phyloP scores from a whole-genome alignment of 2,797 vertebrate species.

The Gephyroberyx darwinii region DNA sequence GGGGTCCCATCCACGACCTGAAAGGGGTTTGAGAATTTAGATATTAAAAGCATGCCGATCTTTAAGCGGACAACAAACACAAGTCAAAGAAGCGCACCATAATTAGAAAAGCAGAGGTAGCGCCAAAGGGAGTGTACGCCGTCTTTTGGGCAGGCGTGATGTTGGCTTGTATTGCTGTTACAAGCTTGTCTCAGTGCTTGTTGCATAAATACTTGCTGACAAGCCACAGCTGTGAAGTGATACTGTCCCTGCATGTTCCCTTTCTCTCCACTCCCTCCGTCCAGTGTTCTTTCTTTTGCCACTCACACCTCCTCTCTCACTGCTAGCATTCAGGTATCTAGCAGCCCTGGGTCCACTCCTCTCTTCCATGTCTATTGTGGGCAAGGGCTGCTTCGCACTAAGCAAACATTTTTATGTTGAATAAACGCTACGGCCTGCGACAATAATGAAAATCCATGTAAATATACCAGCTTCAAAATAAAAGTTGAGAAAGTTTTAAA shows the following conservation, averaged over 20 bases:
- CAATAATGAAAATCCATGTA: not conserved
- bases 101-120: slow-evolving; percentile 2
- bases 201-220: slow-evolving; percentile 64
- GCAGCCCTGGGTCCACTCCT: not conserved
- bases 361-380: not conserved
- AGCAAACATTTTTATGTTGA: not conserved
- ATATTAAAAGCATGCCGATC: not conserved
- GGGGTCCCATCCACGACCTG: slow-evolving; percentile 97
- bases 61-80: not conserved
- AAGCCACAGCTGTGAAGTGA: slow-evolving; percentile 61
- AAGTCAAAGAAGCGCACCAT: not conserved
- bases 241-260: slow-evolving; percentile 35
- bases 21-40: not conserved
- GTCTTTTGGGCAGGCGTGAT: slow-evolving; percentile 15
- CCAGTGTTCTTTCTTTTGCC: slow-evolving; percentile 15
- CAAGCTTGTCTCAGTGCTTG: slow-evolving; percentile 50
- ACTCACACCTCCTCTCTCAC: slow-evolving; percentile 31
- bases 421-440: not conserved
- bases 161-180: slow-evolving; percentile 23
- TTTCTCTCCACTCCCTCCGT: slow-evolving; percentile 29
- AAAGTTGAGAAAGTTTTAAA: slow-evolving; percentile 17
- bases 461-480: slow-evolving; percentile 20
- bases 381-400: not conserved
- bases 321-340: slow-evolving; percentile 1
- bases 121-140: not conserved